Evolutionary conservation across 1,140 invertebrate genomes (phyloP), one percentile per base, ranked within the genome.

Genomic region (Pseudomyrmex cubaensis): DNA sequence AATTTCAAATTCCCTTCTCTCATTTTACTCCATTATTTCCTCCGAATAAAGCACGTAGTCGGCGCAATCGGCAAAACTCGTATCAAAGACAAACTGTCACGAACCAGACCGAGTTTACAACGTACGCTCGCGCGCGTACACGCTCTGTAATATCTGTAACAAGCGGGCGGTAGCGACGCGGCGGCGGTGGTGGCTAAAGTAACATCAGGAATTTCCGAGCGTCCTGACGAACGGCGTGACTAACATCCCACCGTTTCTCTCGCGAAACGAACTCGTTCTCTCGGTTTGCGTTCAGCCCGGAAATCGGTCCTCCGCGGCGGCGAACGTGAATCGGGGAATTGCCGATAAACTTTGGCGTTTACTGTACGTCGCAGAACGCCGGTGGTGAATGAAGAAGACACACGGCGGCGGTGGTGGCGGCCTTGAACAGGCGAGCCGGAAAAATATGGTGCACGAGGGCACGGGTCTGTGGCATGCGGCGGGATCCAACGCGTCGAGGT

Each of bases 361-460:
- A 59, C 20, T 35, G 56, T 57, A 46, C 50, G 46, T 69, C 20
- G 50, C 59, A 54, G 82, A 77, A 72, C 52, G 86, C 50, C 69
- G 73, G 86, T 62, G 73, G 88, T 88, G 89, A 90, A 90, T 90
- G 89, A 83, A 75, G 70, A 62, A 44, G 10, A 72, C 66, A n/a
- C 54, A 59, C 15, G 76, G 61, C 61, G 77, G 74, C 25, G 74
- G 78, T 56, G 64, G 62, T 73, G 84, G 77, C 56, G 57, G 76
- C 56, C 35, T 84, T 84, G 72, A 82, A 86, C 72, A 17, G 69
- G 50, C 85, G 78, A 85, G 75, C 62, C 46, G 20, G 75, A 77
- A 84, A 90, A 90, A 88, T 86, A 91, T 91, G 90, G 89, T 91
- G 73, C 85, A 86, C 89, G 86, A 90, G 89, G 86, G 78, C 80